Percentiles rank a stretch among this genome's conserved stretches.
phyloP scores from a whole-genome alignment of 2,888 invertebrate genomes.

The Andrena praecox region DNA sequence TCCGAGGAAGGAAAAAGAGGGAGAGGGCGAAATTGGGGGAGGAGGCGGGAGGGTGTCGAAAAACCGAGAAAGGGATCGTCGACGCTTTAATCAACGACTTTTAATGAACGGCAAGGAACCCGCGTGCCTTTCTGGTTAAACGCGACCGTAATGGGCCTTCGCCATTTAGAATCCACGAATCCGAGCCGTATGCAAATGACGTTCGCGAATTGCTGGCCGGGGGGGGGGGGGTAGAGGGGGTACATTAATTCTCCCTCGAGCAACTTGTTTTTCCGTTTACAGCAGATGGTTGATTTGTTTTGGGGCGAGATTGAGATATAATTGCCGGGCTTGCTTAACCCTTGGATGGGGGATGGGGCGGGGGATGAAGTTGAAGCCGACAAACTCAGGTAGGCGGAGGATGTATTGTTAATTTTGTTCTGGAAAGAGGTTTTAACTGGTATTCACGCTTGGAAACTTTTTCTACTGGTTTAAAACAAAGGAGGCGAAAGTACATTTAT shows the following conservation, averaged over 20 bases:
- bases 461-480: too few relatives aligned
- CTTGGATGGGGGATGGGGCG: too few relatives aligned
- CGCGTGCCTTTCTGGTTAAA: conserved; percentile 7
- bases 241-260: conserved; percentile 1
- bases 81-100: conserved; percentile 42
- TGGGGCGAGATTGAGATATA: conserved; percentile 10
- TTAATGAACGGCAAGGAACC: conserved; percentile 31
- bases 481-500: too few relatives aligned
- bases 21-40: neutral
- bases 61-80: neutral
- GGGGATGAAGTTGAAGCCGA: neutral
- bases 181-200: conserved; percentile 30
- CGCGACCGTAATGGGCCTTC: conserved; percentile 19
- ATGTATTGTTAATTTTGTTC: neutral
- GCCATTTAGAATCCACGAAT: conserved; percentile 20
- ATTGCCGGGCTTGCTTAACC: neutral
- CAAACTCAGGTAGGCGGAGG: neutral
- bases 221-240: neutral
- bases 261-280: neutral
- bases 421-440: neutral
- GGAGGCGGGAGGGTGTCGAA: neutral
- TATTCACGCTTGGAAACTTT: too few relatives aligned
- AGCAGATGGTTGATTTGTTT: neutral
- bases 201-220: neutral
- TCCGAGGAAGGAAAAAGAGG: neutral